A percentile compares a stretch with the other conserved stretches of the same genome.
Conservation (phyloP, 2,888 invertebrate species). For the Lordiphosa fenestrarum region DNA sequence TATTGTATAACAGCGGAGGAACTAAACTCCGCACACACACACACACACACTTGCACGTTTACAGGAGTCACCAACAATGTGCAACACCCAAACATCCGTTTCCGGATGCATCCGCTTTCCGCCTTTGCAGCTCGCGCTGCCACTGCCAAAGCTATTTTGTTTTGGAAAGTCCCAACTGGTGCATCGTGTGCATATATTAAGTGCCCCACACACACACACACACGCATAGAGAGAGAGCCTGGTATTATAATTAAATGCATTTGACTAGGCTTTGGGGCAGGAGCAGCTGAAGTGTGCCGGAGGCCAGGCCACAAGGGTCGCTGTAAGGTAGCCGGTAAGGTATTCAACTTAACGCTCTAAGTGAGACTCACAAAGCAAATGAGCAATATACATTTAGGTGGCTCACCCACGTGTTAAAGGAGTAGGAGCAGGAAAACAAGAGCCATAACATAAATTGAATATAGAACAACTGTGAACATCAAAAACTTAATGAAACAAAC, state of each 20-base stretch:
- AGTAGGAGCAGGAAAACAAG: not conserved
- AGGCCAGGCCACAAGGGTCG: conserved; percentile 2
- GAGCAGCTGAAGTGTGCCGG: not conserved
- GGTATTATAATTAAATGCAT: conserved; percentile 56
- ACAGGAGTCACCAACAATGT: conserved; percentile 49
- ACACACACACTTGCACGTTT: not conserved
- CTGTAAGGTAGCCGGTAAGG: conserved; percentile 3
- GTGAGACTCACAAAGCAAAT: conserved; percentile 8
- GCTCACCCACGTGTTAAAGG: not conserved
- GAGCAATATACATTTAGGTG: conserved; percentile 7
- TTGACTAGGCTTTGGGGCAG: conserved; percentile 13
- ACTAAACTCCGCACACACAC: conserved; percentile 40
- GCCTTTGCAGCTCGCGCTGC: conserved; percentile 41
- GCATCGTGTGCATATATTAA: conserved; percentile 63
- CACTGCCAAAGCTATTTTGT: conserved; percentile 37
- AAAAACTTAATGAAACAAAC: too few relatives aligned
- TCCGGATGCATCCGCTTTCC: conserved; percentile 64
- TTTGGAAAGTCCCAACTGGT: conserved; percentile 59
- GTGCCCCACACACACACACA: conserved; percentile 25
- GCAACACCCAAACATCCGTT: conserved; percentile 73
- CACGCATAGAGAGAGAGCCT: conserved; percentile 6
- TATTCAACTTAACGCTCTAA: conserved; percentile 12
- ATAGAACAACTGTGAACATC: too few relatives aligned
- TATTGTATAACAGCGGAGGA: conserved; percentile 26
- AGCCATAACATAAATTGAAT: too few relatives aligned